phyloP scores from a whole-genome alignment of 2,888 invertebrate genomes.

The Helleia helle region DNA sequence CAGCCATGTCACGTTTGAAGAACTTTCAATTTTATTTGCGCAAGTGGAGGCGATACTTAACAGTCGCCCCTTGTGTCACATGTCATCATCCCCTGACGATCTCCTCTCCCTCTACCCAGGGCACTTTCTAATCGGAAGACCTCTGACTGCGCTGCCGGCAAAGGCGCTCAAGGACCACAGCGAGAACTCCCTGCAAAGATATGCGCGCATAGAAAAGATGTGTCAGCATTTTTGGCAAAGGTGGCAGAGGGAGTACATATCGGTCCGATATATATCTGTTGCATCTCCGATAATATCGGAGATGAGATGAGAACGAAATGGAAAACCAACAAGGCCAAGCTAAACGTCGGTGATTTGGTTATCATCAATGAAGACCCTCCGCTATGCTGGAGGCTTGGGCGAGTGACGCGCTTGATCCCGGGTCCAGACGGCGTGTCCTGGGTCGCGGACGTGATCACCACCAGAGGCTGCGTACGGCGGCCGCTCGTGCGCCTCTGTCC shows the following conservation, averaged over 20 bases:
- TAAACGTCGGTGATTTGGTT: not conserved
- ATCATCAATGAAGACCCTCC: not conserved
- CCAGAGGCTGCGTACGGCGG: too few species aligned
- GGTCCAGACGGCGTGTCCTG: not conserved
- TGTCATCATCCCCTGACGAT: constrained; percentile 12
- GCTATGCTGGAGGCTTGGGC: not conserved
- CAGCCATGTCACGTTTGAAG: constrained; percentile 7
- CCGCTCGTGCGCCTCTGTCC: too few species aligned
- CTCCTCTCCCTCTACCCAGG: not conserved
- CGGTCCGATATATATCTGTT: too few species aligned
- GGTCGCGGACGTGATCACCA: not conserved
- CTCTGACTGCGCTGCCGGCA: not conserved
- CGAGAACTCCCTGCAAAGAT: not conserved
- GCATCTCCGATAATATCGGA: too few species aligned
- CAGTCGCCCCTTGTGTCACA: constrained; percentile 14
- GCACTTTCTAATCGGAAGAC: constrained; percentile 1
- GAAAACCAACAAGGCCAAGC: not conserved
- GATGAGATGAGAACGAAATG: constrained; percentile 10
- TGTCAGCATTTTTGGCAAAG: constrained; percentile 6
- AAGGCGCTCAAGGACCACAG: not conserved
- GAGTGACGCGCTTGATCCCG: not conserved
- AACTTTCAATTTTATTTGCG: constrained; percentile 13
- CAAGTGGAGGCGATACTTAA: constrained; percentile 17
- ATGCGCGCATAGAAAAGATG: not conserved
- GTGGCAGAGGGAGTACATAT: constrained; percentile 5